Conservation (phyloP, 2,113 vertebrate genomes). For the Corvus moneduloides region DNA sequence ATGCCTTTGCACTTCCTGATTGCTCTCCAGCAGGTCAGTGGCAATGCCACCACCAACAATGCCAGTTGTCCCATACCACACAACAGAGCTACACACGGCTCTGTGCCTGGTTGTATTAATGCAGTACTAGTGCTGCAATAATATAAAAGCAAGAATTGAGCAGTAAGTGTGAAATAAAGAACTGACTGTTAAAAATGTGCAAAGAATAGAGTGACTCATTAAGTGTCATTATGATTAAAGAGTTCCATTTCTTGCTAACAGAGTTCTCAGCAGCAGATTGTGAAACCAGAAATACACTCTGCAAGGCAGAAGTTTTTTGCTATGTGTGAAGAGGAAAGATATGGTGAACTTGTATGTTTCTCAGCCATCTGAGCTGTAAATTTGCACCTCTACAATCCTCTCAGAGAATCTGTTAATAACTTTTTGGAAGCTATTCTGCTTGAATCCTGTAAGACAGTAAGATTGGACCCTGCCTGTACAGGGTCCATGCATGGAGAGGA, state of each 20-base stretch:
- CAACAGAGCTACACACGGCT: neutral
- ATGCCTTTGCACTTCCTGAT: neutral
- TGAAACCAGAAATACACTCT: constrained; percentile 62
- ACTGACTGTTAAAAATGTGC: constrained; percentile 58
- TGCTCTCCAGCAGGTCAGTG: neutral
- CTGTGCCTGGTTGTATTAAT: neutral
- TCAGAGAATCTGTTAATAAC: constrained; percentile 64
- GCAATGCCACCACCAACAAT: neutral
- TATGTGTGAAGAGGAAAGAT: constrained; percentile 66
- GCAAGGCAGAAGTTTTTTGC: constrained; percentile 60
- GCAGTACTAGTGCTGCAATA: neutral
- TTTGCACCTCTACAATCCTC: constrained; percentile 48
- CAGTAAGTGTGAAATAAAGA: constrained; percentile 67
- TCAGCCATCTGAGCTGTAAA: constrained; percentile 66
- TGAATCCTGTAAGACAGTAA: neutral
- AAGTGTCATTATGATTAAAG: constrained; percentile 65
- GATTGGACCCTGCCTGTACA: neutral
- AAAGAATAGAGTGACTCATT: constrained; percentile 62
- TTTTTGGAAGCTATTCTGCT: constrained; percentile 44
- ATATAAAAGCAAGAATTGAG: constrained; percentile 62
- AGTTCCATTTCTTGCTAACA: constrained; percentile 61
- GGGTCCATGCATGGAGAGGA: neutral
- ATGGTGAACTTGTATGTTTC: constrained; percentile 61
- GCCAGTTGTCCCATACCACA: neutral
- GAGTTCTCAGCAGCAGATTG: constrained; percentile 68